Conservation (phyloP, 2,113 vertebrate genomes). For the Burhinus bistriatus region DNA sequence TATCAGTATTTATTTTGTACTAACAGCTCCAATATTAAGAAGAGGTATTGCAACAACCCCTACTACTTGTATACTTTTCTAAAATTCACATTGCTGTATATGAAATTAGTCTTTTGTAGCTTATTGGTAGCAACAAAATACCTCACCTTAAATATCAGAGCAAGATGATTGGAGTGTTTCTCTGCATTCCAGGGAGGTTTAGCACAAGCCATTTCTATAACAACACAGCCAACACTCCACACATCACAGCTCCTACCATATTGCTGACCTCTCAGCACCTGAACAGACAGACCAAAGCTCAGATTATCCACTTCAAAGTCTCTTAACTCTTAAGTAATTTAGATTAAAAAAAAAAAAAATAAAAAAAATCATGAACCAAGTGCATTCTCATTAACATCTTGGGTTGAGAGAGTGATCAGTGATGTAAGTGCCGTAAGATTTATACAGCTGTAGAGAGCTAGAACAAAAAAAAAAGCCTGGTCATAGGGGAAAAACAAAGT, state of each 20-base stretch:
- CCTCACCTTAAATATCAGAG: slow-evolving; percentile 89
- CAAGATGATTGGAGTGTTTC: slow-evolving; percentile 91
- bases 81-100: neutral
- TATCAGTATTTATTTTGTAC: neutral
- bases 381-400: neutral
- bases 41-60: neutral
- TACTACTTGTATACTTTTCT: neutral
- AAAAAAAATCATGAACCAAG: neutral
- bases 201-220: slow-evolving; percentile 92
- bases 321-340: neutral
- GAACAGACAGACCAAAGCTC: neutral
- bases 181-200: slow-evolving; percentile 92
- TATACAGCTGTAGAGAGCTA: neutral
- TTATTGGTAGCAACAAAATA: neutral
- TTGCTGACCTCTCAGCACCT: slow-evolving; percentile 89
- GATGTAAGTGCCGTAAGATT: neutral
- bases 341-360: neutral
- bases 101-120: neutral
- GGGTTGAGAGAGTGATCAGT: neutral
- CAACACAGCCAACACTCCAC: slow-evolving; percentile 89
- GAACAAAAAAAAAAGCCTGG: neutral
- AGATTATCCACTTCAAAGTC: neutral
- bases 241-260: slow-evolving; percentile 92
- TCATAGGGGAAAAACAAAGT: neutral
- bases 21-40: neutral